Evolutionary conservation across 2,113 vertebrate species (phyloP), one percentile per base, ranked within the genome.

Genomic region (Dipodomys ordii): DNA sequence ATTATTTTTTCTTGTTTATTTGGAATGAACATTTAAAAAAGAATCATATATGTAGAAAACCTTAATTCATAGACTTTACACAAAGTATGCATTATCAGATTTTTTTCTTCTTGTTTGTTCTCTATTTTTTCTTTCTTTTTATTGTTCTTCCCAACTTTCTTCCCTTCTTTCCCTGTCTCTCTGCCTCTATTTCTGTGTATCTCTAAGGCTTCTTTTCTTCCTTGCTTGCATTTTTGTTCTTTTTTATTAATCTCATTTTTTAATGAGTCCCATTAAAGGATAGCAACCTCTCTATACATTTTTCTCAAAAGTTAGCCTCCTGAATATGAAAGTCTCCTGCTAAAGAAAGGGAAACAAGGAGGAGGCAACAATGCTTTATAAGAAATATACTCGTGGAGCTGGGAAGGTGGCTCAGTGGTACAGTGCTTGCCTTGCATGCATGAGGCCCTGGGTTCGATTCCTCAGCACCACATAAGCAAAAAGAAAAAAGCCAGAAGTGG

Each of bases 1-100:
- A 88, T 19, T 64, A 35, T 80, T 93, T 90, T 78, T 13, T 77
- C 79, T 71, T 92, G 30, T 81, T 23, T 39, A 46, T 20, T 57
- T 71, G 19, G 4, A 23, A 0, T 4, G 2, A 76, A 46, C 27
- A 27, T 79, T 49, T 46, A 68, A 8, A 7, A 11, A 69, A 0
- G 73, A 68, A 79, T n/a, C 64, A 8, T 44, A 4, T 0, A 44
- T 84, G 15, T 30, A 0, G 23, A 57, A 72, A 57, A 4, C 39
- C 0, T 49, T 53, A 32, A 72, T 2, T 74, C 11, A 25, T 30
- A 27, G 1, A 67, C 15, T 1, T 83, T 69, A 5, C 25, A 39
- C 27, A 53, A 62, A 80, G 22, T 72, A 22, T 3, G 8, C 73
- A 69, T 57, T 19, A 6, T 80, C 39, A 73, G 12, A 20, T 4